Evolutionary conservation across 2,797 vertebrate species (phyloP).

Genomic region (Rallus crepitans): DNA sequence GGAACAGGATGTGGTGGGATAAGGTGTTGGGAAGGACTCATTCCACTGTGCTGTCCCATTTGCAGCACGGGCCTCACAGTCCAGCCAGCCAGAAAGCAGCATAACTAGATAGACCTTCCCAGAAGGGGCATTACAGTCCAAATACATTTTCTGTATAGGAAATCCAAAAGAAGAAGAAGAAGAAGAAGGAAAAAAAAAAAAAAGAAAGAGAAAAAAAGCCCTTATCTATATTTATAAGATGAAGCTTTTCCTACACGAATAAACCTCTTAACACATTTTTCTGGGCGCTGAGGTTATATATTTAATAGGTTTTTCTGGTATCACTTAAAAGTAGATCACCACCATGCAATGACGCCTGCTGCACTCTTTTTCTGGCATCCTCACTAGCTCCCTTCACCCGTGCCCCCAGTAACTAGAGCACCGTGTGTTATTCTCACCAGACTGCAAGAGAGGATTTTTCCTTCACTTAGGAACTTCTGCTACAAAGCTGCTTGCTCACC

Average conservation of each 20-base stretch:
- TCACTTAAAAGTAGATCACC: slow-evolving; percentile 67
- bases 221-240: slow-evolving; percentile 75
- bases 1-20: not conserved
- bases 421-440: slow-evolving; percentile 49
- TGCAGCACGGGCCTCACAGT: not conserved
- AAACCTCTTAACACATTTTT: slow-evolving; percentile 73
- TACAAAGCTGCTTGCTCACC: not conserved
- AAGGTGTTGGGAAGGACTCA: not conserved
- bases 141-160: slow-evolving; percentile 23
- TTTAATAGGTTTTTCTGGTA: slow-evolving; percentile 75
- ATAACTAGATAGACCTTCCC: slow-evolving; percentile 37
- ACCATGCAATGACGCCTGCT: slow-evolving; percentile 65
- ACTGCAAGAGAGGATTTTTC: slow-evolving; percentile 27
- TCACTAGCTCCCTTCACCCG: slow-evolving; percentile 60
- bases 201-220: not conserved
- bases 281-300: slow-evolving; percentile 66
- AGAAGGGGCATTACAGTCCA: slow-evolving; percentile 49
- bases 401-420: slow-evolving; percentile 58
- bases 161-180: slow-evolving; percentile 44
- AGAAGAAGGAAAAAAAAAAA: not conserved
- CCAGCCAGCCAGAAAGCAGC: slow-evolving; percentile 38
- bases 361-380: slow-evolving; percentile 68
- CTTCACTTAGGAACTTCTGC: slow-evolving; percentile 28
- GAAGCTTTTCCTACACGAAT: slow-evolving; percentile 67
- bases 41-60: not conserved